Evolutionary conservation across 2,888 invertebrate species (phyloP), one percentile per base, ranked within the genome.

Genomic region (Tuta absoluta): DNA sequence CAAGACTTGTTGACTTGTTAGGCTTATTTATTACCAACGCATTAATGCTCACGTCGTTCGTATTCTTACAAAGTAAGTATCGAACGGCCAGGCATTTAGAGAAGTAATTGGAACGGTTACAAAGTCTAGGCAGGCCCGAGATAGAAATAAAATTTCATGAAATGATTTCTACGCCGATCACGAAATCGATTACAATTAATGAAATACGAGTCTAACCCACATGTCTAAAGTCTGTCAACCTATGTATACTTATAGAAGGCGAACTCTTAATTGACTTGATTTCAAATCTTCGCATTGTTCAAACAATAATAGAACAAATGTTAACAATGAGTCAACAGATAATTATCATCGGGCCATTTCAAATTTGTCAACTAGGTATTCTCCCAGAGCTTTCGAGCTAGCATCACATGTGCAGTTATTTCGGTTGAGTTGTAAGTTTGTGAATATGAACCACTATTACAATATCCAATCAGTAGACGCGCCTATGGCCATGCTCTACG

Each of bases 121-220:
- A 51, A 51, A 51, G 12, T 23, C 23, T 11, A 51, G 51, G 12
- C 12, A 14, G 12, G 14, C 41, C 41, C 5, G 12, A 14, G 19
- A 2, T 56, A 56, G 17, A 56, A 56, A 33, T 24, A 17, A 19
- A 45, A 17, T 53, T 53, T 59, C 58, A 51, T 59, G 49, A 37
- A 59, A 38, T 51, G 8, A 59, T 51, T 49, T 21, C 4, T 23
- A 63, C 33, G 51, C 60, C 17, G 64, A 61, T 48, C 57, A 62
- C 65, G 66, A 37, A 66, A 53, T 53, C 62, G 19, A 56, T 65
- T 65, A 65, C 62, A 62, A 62, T 65, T 37, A 38, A 64, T 64
- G 53, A 41, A 64, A 60, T 59, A 63, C 28, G 45, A 19, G 11
- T 48, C 57, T 63, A 38, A 38, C 64, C 59, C 21, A 64, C 59